Base-by-base conservation (phyloP, 2,797 vertebrate genomes). In the Phalloptychus januarius region DNA sequence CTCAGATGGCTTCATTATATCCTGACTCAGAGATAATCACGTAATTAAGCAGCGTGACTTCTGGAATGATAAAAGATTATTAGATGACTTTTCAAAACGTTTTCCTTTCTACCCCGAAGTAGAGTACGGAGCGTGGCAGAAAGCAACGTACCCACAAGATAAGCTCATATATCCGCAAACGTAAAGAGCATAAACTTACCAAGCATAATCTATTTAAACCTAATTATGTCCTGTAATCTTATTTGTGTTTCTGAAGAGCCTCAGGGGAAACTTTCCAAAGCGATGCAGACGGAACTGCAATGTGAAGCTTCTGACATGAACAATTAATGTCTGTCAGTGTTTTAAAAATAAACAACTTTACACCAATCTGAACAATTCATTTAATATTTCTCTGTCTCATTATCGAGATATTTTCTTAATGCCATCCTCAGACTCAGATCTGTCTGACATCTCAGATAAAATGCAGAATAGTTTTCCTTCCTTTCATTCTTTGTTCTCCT, bases 21-120 rank as follows among this genome's bases (percentile, higher is more conserved):
- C 13, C 58, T 78, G 78, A 76, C 75, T 85, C 76, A 74, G 46
- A 58, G 72, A 85, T 80, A 79, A 83, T 85, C n/a, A 52, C 1
- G 2, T 54, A 85, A 87, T 87, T 82, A 86, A 76, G 40, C 79
- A 0, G 80, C 80, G 48, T 70, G 76, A 81, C 74, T 83, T 78
- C 80, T 61, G 80, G 36, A 76, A 80, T 70, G 76, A 83, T 75
- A 71, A 81, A 74, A 40, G 28, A n/a, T 83, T 83, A 79, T 84
- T 80, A 81, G 70, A 79, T 8, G 48, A 56, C 28, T 15, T 70
- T 16, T 42, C 25, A 18, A 79, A 84, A 77, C 38, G 69, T 38
- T 77, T 33, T 31, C 48, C 45, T 79, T 25, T 75, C 11, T 11
- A 28, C 28, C 36, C 1, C 23, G 18, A 48, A 74, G 45, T 56